These are phyloP conservation scores for Drosophila busckii DNA, from an alignment of 1,140 invertebrate species.

Conservation along the genomic window DNA sequence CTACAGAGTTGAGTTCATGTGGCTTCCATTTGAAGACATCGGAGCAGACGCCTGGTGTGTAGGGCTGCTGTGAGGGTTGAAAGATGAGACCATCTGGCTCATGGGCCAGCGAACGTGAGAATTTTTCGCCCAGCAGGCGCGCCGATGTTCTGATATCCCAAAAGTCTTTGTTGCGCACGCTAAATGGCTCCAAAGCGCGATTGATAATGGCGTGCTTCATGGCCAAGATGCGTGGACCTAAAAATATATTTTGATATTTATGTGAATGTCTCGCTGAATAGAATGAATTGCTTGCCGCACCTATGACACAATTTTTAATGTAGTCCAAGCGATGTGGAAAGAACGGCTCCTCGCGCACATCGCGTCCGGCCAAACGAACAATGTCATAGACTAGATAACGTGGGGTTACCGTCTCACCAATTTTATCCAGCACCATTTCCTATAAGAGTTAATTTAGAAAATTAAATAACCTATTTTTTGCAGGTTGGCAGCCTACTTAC, in stretches of 20 bases:
- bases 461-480: neutral
- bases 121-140: slow-evolving; percentile 90
- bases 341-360: slow-evolving; percentile 88
- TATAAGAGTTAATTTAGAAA: neutral
- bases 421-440: slow-evolving; percentile 97
- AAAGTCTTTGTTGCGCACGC: slow-evolving; percentile 92
- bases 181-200: slow-evolving; percentile 90
- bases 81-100: slow-evolving; percentile 99
- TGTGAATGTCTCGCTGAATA: neutral
- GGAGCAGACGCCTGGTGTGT: slow-evolving; percentile 89
- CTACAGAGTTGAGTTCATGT: slow-evolving; percentile 93
- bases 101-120: slow-evolving; percentile 90
- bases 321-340: slow-evolving; percentile 87
- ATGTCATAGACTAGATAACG: slow-evolving; percentile 98
- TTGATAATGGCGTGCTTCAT: slow-evolving; percentile 87
- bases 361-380: slow-evolving; percentile 88
- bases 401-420: slow-evolving; percentile 86
- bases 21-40: slow-evolving; percentile 99
- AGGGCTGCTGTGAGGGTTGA: slow-evolving; percentile 93
- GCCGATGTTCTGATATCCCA: slow-evolving; percentile 87
- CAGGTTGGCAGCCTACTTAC: too few species aligned
- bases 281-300: slow-evolving; percentile 35
- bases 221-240: slow-evolving; percentile 85
- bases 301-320: slow-evolving; percentile 86
- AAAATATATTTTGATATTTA: neutral